Percentiles rank a stretch among this genome's conserved stretches.
phyloP scores from a whole-genome alignment of 2,797 vertebrate genomes.

The Danio choprae region DNA sequence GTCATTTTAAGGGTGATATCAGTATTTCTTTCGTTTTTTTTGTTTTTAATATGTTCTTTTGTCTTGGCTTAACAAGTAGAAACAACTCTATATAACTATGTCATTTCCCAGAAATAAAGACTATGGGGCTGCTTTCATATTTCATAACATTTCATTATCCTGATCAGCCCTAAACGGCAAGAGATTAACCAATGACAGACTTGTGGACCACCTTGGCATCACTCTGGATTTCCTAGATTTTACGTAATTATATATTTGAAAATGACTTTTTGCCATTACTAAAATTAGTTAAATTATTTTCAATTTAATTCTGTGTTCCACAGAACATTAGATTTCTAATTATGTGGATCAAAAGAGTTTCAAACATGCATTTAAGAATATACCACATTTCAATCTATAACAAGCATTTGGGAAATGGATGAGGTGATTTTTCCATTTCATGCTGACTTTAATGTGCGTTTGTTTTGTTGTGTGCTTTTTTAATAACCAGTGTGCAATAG shows the following conservation, averaged over 20 bases:
- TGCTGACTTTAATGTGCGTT: background rate
- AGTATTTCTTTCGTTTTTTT: background rate
- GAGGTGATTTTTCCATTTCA: background rate
- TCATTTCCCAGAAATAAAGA: background rate
- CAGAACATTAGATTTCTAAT: no score
- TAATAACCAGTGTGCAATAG: background rate
- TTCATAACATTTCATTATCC: background rate
- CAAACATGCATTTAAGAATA: background rate
- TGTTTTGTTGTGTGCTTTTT: background rate
- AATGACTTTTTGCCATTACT: no score
- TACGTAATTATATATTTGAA: no score
- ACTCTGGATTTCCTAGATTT: no score
- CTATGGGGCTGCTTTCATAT: background rate
- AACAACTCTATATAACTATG: background rate
- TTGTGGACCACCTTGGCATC: no score
- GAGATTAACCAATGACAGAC: background rate
- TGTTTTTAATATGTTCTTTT: background rate
- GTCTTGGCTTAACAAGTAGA: background rate
- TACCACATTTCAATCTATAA: background rate
- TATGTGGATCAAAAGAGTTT: background rate
- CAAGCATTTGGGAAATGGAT: background rate
- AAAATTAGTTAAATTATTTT: no score
- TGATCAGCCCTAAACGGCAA: slow-evolving; percentile 1
- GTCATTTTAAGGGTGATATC: background rate
- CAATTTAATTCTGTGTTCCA: no score